Evolutionary conservation across 2,113 vertebrate species (phyloP), one percentile per base, ranked within the genome.

Genomic region (Elaphurus davidianus): DNA sequence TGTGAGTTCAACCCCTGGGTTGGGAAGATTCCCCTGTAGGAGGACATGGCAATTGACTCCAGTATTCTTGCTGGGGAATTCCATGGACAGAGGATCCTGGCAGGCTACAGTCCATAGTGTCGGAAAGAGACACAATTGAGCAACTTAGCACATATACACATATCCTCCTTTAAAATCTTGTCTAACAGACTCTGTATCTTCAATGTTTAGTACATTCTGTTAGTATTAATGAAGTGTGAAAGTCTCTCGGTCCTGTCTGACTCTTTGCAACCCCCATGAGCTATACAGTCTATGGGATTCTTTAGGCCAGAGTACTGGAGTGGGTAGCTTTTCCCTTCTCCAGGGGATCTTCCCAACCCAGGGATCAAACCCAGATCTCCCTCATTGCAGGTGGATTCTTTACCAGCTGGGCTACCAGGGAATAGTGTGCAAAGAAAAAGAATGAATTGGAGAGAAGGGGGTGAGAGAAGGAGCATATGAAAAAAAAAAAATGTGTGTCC

Each of bases 1-100:
- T 71, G 17, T 36, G n/a, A 19, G 64, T 2, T 36, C n/a, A 36
- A 71, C 0, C 0, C n/a, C n/a, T 71, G n/a, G n/a, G n/a, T 21
- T 36, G n/a, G n/a, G 64, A 71, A 36, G 64, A 71, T 36, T 71
- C 64, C 2, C 9, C n/a, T 36, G 64, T 11, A 71, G 64, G 64
- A 71, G 9, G 64, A 1, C 64, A 21, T 36, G 64, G n/a, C n/a
- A 36, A 11, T 17, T 19, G n/a, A 71, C n/a, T 21, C 16, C 1
- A 21, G 64, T 71, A 36, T 71, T 71, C 17, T 71, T 71, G 64
- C n/a, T 21, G 17, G 64, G 1, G 9, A 36, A 71, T 71, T 21
- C 9, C n/a, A 11, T 36, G 64, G n/a, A 36, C 64, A 67, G 17
- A 67, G 33, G 33, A 36, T 71, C 64, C 64, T 71, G 64, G 17